phyloP scores from a whole-genome alignment of 2,113 vertebrate species.

The Sinosuthora webbiana region DNA sequence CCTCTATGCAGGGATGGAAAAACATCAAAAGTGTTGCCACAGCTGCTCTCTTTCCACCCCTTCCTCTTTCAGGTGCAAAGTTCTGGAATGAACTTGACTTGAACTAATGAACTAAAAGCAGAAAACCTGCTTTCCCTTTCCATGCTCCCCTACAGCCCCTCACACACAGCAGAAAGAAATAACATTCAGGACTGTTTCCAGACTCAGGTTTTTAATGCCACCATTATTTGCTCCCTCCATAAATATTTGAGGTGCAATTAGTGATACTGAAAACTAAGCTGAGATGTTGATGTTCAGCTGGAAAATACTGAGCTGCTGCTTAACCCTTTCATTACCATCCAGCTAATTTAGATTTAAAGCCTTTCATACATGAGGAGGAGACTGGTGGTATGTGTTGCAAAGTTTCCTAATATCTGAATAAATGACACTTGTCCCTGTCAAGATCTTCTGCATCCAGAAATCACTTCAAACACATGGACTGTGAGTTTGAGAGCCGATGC shows the following conservation, averaged over 20 bases:
- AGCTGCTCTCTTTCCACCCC: neutral
- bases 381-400: neutral
- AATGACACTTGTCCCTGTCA: neutral
- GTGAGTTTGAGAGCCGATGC: neutral
- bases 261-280: neutral
- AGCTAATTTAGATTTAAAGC: neutral
- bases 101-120: neutral
- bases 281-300: neutral
- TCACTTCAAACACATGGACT: neutral
- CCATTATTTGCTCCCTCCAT: neutral
- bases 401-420: neutral
- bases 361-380: accelerated
- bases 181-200: neutral
- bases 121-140: neutral
- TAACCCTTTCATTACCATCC: neutral
- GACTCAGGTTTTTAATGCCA: neutral
- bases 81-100: neutral
- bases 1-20: neutral
- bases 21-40: neutral
- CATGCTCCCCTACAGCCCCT: neutral
- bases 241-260: neutral
- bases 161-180: neutral
- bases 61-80: neutral
- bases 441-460: neutral
- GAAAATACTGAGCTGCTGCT: neutral